Evolutionary conservation across 2,888 invertebrate genomes (phyloP), one percentile per base, ranked within the genome.

Genomic region (Sussaba pulchella): DNA sequence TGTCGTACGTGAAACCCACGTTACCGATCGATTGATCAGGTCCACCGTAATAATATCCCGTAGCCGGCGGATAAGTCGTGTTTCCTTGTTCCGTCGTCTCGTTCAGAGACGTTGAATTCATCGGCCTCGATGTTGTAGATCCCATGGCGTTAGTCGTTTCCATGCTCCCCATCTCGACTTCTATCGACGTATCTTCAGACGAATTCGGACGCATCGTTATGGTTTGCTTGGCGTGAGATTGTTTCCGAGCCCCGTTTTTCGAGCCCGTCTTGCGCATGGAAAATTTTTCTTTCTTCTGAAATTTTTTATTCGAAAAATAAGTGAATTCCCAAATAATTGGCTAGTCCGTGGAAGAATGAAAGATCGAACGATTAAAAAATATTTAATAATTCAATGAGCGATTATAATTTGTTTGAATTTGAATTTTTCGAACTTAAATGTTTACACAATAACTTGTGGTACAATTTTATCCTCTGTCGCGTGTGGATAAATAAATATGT

Each of bases 31-130:
- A 78, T 70, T 91, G 91, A 0, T 90, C 87, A 82, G 84, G 78
- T 26, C 92, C 91, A 3, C 87, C 88, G 45, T 90, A 91, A 57
- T 91, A 91, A 57, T 91, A 91, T 4, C 89, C 89, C 36, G 78
- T 31, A 59, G 82, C 78, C 0, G 73, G 26, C 0, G 84, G 63
- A 69, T 72, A 72, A 1, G 82, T 84, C 17, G 6, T 41, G 66
- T 84, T 83, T 45, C 74, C 64, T 61, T 14, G n/a, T 0, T 57
- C 54, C n/a, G 50, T 50, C 19, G 31, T 31, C 31, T 2, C 31
- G 31, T 31, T 31, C n/a, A 31, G 31, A 5, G 31, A 2, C 31
- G 31, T 31, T 6, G 31, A 47, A 21, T 19, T 57, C 57, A 80
- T 72, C 17, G 72, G 69, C 54, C 71, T 81, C 26, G 43, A 8